phyloP scores from a whole-genome alignment of 92 coral and sea anemone genomes.

The Meandrina meandrites region DNA sequence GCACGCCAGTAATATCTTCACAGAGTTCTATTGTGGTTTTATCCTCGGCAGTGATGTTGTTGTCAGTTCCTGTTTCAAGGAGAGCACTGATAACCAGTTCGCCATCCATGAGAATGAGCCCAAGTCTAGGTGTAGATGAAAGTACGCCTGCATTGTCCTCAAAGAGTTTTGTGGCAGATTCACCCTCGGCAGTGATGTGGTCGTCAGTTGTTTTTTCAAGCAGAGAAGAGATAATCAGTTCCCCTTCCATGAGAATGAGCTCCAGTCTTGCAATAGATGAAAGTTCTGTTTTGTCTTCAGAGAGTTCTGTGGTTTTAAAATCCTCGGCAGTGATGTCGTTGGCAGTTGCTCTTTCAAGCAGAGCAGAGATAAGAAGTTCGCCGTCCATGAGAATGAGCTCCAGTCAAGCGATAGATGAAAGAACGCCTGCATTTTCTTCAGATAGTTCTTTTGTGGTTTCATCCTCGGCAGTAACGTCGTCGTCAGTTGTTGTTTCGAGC shows the following conservation, averaged over 20 bases:
- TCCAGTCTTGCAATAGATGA: background rate
- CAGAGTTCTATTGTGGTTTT: background rate
- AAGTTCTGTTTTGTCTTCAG: background rate
- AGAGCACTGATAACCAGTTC: background rate
- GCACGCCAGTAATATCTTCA: background rate
- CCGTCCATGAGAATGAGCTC: background rate
- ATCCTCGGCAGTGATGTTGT: background rate
- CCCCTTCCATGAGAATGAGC: background rate
- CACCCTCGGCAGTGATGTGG: background rate
- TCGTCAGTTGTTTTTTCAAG: background rate
- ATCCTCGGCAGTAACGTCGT: background rate
- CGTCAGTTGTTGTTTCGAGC: background rate
- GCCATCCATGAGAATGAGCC: background rate
- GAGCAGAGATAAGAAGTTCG: background rate
- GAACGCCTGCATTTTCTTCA: background rate
- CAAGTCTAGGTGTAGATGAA: background rate
- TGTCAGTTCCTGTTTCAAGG: background rate
- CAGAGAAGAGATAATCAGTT: background rate
- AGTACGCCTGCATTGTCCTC: background rate
- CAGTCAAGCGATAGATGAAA: background rate
- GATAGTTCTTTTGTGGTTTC: background rate
- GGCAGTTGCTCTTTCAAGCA: background rate
- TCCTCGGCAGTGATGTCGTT: background rate
- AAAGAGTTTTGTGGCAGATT: background rate
- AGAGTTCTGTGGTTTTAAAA: background rate